Conservation (phyloP, 2,113 vertebrate species). For the Scophthalmus maximus region DNA sequence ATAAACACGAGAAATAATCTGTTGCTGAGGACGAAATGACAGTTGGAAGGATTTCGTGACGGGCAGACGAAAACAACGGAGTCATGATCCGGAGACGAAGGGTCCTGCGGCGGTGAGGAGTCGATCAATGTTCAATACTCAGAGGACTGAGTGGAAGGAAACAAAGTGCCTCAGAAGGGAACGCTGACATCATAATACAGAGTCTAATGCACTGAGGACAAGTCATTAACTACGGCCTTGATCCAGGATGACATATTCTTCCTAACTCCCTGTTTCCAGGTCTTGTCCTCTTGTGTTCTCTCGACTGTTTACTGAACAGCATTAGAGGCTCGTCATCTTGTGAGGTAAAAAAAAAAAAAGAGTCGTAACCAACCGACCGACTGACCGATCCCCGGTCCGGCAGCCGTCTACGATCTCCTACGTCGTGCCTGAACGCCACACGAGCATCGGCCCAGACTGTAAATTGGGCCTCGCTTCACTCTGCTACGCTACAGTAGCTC, state of each 20-base stretch:
- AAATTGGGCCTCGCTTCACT: constrained; percentile 14
- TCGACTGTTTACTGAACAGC: constrained; percentile 26
- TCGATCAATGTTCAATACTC: constrained; percentile 47
- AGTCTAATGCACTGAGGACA: constrained; percentile 31
- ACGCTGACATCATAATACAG: constrained; percentile 9
- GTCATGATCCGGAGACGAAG: constrained; percentile 23
- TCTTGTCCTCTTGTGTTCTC: no score
- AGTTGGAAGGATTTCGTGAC: constrained; percentile 13
- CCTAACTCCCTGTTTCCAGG: no score
- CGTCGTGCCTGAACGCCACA: background rate
- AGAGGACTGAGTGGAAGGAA: constrained; percentile 13
- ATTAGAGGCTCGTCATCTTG: constrained; percentile 17
- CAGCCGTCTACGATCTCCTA: background rate
- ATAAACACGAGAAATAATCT: constrained; percentile 4
- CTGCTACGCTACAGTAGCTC: constrained; percentile 15
- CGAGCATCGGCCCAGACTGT: background rate
- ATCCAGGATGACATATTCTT: constrained; percentile 30
- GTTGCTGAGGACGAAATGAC: constrained; percentile 22
- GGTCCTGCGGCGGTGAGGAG: constrained; percentile 25
- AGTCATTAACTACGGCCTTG: constrained; percentile 21
- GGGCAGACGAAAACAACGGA: constrained; percentile 22
- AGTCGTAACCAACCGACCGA: background rate
- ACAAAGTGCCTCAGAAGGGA: constrained; percentile 30
- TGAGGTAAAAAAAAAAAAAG: constrained; percentile 5
- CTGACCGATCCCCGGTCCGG: background rate